These are phyloP conservation scores for Chascanopsetta lugubris DNA, from an alignment of 2,113 vertebrate species.

Conservation along the genomic window DNA sequence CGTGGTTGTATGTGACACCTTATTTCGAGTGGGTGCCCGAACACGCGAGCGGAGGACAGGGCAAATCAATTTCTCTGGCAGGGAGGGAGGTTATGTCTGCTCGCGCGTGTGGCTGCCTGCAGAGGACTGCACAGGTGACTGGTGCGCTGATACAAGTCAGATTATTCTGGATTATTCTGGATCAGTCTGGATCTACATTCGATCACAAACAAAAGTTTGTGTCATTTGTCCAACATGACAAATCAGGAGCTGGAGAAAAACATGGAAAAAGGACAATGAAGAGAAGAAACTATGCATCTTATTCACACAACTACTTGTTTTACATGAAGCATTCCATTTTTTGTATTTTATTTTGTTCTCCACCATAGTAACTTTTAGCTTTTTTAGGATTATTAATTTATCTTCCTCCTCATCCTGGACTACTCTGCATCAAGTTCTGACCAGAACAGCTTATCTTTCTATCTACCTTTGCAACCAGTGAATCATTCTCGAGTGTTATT, in stretches of 20 bases:
- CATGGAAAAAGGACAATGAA: no score
- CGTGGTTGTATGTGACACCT: slow-evolving; percentile 39
- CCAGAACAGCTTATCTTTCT: no score
- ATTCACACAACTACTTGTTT: no score
- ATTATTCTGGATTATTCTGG: no score
- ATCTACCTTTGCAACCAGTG: no score
- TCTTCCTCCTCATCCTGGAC: background rate
- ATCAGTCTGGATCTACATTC: slow-evolving; percentile 11
- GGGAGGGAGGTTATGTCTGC: slow-evolving; percentile 7
- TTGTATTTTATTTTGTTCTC: background rate
- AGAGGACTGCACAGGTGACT: slow-evolving; percentile 14
- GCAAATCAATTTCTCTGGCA: slow-evolving; percentile 51
- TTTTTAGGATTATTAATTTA: background rate
- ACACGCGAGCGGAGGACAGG: slow-evolving; percentile 34
- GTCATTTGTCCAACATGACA: background rate
- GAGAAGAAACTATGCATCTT: background rate
- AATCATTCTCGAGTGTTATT: no score
- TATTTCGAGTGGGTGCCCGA: slow-evolving; percentile 41
- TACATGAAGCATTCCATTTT: no score
- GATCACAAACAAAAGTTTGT: slow-evolving; percentile 5
- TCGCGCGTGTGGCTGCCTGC: slow-evolving; percentile 8
- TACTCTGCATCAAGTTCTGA: no score
- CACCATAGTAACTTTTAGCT: no score
- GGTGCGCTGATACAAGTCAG: slow-evolving; percentile 10
- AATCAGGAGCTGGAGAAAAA: no score